Evolutionary conservation across 2,797 vertebrate genomes (phyloP), one percentile per base, ranked within the genome.

Genomic region (Cryptoblepharus egeriae): DNA sequence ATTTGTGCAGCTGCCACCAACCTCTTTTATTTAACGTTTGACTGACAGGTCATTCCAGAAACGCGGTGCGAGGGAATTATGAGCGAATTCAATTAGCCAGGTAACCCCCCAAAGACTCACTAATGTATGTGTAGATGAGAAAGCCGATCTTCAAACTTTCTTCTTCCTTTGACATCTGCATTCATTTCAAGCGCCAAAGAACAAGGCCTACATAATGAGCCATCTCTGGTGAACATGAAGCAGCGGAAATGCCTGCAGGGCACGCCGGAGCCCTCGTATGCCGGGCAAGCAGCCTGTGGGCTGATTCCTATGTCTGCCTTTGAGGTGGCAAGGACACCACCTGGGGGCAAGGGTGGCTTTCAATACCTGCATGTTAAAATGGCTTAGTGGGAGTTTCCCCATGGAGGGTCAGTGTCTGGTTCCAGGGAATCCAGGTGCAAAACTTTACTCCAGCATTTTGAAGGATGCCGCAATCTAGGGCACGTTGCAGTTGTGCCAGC

Each of bases 11-110:
- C 63, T 88, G 86, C 76, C 60, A 72, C 90, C 84, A 88, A 82
- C 70, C 65, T 10, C 88, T 89, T 89, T 84, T 57, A 37, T 87
- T 89, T 82, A 65, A 3, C 75, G 58, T 88, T 84, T 90, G 88
- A 93, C 86, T 84, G 82, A 87, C 84, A 88, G 85, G 63, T 86
- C 2, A 1, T 85, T 88, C 85, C 80, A 79, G 63, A 83, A 88
- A 85, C 83, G 75, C 0, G 0, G 67, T 82, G 79, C 57, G 70
- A 75, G 85, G 88, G 73, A 92, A 85, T 89, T 90, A 82, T 24
- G 78, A 85, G 1, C 10, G 75, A 75, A 87, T 90, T 92, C 90
- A 88, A 89, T 93, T 93, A 93, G 83, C 88, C 71, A 90, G 89
- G 86, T 92, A 91, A 81, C 80, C 89, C 88, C 30, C 90, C 63